Conservation (phyloP, 2,113 vertebrate species). For the Channa argus region DNA sequence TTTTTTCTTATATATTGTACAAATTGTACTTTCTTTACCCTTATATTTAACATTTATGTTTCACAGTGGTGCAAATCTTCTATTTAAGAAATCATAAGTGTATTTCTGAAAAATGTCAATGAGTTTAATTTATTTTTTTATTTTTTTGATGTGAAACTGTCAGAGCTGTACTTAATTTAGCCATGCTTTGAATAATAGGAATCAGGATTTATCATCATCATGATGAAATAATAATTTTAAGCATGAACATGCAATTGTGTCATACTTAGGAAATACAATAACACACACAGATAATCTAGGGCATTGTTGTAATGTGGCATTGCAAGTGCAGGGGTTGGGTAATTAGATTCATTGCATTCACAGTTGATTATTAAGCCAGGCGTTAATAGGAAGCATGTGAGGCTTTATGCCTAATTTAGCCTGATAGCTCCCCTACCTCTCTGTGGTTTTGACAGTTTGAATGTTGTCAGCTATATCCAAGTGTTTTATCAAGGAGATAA, state of each 20-base stretch:
- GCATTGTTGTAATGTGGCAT: not conserved
- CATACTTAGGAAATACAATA: not conserved
- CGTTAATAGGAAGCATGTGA: slow-evolving; percentile 32
- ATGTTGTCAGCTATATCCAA: slow-evolving; percentile 59
- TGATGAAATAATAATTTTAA: slow-evolving; percentile 1
- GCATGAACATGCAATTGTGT: not conserved
- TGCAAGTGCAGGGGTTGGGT: slow-evolving; percentile 8
- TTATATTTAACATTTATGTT: too few species aligned
- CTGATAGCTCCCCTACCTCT: slow-evolving; percentile 38
- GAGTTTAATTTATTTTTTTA: too few species aligned
- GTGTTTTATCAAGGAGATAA: slow-evolving; percentile 58
- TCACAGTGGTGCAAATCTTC: too few species aligned
- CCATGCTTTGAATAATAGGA: not conserved
- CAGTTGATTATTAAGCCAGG: slow-evolving; percentile 37
- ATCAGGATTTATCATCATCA: not conserved
- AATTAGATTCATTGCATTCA: slow-evolving; percentile 31
- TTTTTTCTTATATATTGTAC: too few species aligned
- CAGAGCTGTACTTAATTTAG: not conserved
- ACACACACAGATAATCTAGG: not conserved
- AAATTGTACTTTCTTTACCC: too few species aligned
- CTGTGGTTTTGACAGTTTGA: slow-evolving; percentile 49
- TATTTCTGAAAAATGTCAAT: too few species aligned
- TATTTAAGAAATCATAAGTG: too few species aligned
- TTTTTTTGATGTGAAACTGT: too few species aligned
- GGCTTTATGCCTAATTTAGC: slow-evolving; percentile 61